These are phyloP conservation scores for Acridotheres tristis DNA, from an alignment of 2,797 vertebrate species.

Conservation along the genomic window DNA sequence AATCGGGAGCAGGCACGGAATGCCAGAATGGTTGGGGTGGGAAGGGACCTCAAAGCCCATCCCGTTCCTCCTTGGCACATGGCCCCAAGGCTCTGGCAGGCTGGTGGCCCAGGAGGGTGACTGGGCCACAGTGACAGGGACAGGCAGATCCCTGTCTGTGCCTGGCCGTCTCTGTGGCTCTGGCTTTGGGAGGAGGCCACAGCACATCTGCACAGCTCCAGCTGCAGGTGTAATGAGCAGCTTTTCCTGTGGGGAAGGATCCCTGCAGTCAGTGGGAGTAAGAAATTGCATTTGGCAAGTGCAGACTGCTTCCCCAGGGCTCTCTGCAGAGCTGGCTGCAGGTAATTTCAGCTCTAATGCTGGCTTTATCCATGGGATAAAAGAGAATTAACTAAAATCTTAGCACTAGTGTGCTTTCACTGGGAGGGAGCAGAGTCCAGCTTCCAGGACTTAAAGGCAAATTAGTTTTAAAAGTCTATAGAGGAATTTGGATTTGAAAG, in stretches of 20 bases:
- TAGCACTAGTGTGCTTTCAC: slow-evolving; percentile 39
- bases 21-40: neutral
- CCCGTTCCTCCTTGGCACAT: accelerated
- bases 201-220: neutral
- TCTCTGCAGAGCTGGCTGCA: slow-evolving; percentile 45
- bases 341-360: slow-evolving; percentile 74
- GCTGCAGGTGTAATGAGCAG: neutral
- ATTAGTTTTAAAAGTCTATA: slow-evolving; percentile 71
- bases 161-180: neutral
- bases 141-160: neutral
- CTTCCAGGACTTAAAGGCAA: slow-evolving; percentile 67
- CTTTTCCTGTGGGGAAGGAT: neutral
- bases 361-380: slow-evolving; percentile 74
- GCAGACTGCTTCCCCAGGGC: slow-evolving; percentile 16
- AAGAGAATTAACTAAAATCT: slow-evolving; percentile 71
- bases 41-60: neutral
- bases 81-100: neutral
- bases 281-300: slow-evolving; percentile 5
- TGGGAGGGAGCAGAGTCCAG: slow-evolving; percentile 55
- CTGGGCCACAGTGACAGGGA: neutral
- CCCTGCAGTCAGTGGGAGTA: neutral
- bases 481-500: slow-evolving; percentile 70
- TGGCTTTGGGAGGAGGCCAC: neutral
- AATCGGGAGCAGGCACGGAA: neutral
- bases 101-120: neutral